Base-by-base conservation (phyloP, 2,113 vertebrate species). In the Brachionichthys hirsutus region DNA sequence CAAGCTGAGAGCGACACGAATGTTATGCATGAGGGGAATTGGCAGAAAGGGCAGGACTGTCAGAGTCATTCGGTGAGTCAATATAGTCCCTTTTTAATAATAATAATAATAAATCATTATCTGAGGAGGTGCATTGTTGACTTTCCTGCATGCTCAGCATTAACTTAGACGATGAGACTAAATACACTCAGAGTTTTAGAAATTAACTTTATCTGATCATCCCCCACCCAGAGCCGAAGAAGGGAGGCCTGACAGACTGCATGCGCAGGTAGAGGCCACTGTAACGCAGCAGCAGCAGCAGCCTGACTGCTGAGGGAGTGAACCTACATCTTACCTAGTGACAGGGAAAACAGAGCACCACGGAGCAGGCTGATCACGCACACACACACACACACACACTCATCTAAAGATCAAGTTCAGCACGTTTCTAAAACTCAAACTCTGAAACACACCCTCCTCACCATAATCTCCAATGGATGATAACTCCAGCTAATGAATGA, bases 311-410 rank as follows among this genome's bases (percentile, higher is more conserved):
- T 72, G 19, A 68, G 82, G 78, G 85, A 86, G 85, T 80, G 78
- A 64, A 82, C 85, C 78, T 81, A 71, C 75, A 86, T 88, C 85
- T 66, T 88, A 88, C 87, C 87, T 84, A 88, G 85, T 84, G 87
- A 88, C 81, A 88, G 83, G 45, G 67, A 72, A 55, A 67, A 52
- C 75, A 74, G 24, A 30, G 62, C 82, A 30, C 44, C 64, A 50
- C 71, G 61, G 18, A 78, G 38, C 53, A 54, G 74, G 53, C 61
- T 48, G 6, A 75, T 70, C 66, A 71, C 20, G 1, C 24, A 30
- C 24, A 30, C 24, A 30, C 4, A 24, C 57, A 20, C 54, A 18
- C 7, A 48, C 18, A 62, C 65, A 50, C 75, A 85, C 80, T 78
- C 60, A 57, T 62, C 44, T 54, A 34, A 60, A 67, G 46, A 71